phyloP scores from a whole-genome alignment of 2,113 vertebrate genomes.

The Lipophrys pholis region DNA sequence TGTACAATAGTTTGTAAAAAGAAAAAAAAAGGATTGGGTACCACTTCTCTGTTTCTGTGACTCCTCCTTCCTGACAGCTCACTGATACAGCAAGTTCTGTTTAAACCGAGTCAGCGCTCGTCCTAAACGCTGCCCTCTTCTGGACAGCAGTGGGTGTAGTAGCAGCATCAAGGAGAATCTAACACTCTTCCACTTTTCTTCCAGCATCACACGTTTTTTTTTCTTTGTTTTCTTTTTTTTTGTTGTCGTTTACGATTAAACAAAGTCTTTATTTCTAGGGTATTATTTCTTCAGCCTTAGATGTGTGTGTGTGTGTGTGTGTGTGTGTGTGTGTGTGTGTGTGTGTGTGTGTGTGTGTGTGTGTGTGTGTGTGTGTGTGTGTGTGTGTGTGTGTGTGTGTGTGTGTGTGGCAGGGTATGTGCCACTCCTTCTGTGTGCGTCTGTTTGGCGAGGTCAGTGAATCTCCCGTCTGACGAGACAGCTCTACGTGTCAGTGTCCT shows the following conservation, averaged over 20 bases:
- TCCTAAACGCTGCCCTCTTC: constrained; percentile 54
- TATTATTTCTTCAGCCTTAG: constrained; percentile 54
- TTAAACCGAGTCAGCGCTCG: constrained; percentile 40
- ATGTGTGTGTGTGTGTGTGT: constrained; percentile 50
- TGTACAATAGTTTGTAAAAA: constrained; percentile 65
- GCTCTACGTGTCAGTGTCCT: constrained; percentile 32
- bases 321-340: constrained; percentile 33
- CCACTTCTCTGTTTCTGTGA: constrained; percentile 9
- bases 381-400: constrained; percentile 57
- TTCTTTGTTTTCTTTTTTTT: not conserved
- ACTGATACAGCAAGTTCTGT: constrained; percentile 62
- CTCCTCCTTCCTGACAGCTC: constrained; percentile 41
- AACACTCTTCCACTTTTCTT: constrained; percentile 56
- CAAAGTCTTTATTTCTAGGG: constrained; percentile 35
- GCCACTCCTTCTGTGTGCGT: constrained; percentile 55
- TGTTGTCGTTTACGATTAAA: constrained; percentile 37
- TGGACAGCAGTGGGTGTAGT: constrained; percentile 72
- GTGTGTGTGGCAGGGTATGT: not conserved
- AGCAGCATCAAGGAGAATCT: constrained; percentile 73
- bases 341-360: constrained; percentile 47
- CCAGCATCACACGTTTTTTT: constrained; percentile 37
- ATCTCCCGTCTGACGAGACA: constrained; percentile 57
- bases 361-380: constrained; percentile 25
- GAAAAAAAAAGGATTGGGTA: constrained; percentile 32
- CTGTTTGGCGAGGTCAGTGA: constrained; percentile 59